These are phyloP conservation scores for Blastomussa wellsi DNA, from an alignment of 92 coral and sea anemone species.

Conservation along the genomic window DNA sequence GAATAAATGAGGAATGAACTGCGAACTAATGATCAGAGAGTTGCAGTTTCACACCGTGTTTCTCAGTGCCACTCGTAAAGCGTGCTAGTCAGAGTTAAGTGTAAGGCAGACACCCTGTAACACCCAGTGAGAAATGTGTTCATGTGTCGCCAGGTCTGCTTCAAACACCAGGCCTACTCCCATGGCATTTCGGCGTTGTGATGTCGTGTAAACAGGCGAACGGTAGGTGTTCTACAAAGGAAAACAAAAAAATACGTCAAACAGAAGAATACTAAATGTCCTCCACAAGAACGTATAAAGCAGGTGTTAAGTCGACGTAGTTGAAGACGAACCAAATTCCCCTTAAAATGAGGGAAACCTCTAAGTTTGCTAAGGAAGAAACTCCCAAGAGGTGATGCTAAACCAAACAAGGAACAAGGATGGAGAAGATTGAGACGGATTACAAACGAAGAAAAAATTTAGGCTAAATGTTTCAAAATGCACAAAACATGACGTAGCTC, in stretches of 20 bases:
- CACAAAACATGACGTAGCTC: too few species aligned
- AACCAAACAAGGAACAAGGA: too few species aligned
- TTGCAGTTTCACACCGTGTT: background rate
- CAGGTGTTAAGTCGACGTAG: too few species aligned
- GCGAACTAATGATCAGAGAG: background rate
- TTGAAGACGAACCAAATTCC: too few species aligned
- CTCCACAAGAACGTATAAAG: background rate
- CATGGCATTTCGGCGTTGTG: conserved; percentile 99
- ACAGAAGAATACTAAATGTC: background rate
- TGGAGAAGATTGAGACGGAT: too few species aligned
- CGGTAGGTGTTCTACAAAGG: conserved; percentile 88
- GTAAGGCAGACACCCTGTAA: conserved; percentile 99
- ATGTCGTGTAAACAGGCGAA: conserved; percentile 97
- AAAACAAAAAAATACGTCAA: background rate
- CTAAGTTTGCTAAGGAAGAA: too few species aligned
- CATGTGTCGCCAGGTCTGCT: conserved; percentile 91
- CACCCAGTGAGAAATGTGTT: conserved; percentile 98
- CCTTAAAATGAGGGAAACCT: background rate
- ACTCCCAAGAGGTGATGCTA: too few species aligned
- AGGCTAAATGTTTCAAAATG: too few species aligned
- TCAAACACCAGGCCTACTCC: conserved; percentile 98
- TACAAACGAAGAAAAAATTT: too few species aligned
- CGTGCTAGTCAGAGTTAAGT: conserved; percentile 84
- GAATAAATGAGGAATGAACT: background rate
- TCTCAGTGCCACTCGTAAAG: background rate